Percentiles rank a stretch among this genome's conserved stretches.
phyloP scores from a whole-genome alignment of 2,888 invertebrate genomes.

The Mimas tiliae region DNA sequence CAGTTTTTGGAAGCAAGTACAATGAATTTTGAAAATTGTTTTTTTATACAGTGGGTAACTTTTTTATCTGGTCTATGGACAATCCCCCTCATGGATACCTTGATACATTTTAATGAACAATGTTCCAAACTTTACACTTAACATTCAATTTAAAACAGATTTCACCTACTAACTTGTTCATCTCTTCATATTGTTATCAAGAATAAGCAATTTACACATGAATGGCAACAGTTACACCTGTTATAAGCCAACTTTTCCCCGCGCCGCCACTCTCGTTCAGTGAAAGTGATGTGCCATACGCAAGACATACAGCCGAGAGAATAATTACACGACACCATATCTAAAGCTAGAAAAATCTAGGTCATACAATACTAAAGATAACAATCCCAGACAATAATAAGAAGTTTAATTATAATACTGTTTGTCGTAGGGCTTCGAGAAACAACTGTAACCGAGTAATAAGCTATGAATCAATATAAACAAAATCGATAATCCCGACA shows the following conservation, averaged over 20 bases:
- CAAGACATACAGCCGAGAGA: background rate
- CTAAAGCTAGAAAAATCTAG: constrained; percentile 54
- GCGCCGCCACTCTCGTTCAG: background rate
- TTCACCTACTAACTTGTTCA: background rate
- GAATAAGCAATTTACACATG: background rate
- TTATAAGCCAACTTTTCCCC: constrained; percentile 10
- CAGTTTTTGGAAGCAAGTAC: too few species aligned
- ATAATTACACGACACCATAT: constrained; percentile 30
- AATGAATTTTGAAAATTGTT: too few species aligned
- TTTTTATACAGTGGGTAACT: too few species aligned
- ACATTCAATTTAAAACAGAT: too few species aligned
- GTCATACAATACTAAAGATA: constrained; percentile 38
- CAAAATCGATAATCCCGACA: constrained; percentile 79
- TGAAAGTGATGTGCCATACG: constrained; percentile 33
- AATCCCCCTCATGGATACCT: too few species aligned
- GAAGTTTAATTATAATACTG: background rate
- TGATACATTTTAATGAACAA: too few species aligned
- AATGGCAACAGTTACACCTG: constrained; percentile 3
- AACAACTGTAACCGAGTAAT: constrained; percentile 36
- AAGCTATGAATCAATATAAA: constrained; percentile 73
- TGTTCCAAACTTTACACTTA: too few species aligned
- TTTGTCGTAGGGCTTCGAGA: constrained; percentile 3
- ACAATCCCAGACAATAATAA: constrained; percentile 4
- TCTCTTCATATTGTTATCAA: background rate
- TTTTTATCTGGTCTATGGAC: too few species aligned